Conservation (phyloP, 2,888 invertebrate genomes). For the Trichogramma evanescens region DNA sequence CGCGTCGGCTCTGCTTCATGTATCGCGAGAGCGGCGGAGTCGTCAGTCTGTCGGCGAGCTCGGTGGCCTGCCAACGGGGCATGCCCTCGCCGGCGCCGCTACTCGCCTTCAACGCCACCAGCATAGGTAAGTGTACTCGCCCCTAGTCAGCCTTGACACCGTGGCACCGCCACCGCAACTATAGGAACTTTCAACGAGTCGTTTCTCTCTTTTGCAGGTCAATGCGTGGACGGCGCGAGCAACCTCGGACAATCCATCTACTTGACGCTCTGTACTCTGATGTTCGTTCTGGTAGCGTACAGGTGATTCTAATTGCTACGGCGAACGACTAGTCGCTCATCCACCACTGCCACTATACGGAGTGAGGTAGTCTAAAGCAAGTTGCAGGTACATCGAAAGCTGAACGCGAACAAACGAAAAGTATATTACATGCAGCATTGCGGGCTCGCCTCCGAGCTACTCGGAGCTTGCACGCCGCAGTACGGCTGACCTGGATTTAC, state of each 20-base stretch:
- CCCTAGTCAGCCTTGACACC: too few species aligned
- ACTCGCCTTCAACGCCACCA: slow-evolving; percentile 65
- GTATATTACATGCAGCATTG: too few species aligned
- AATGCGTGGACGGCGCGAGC: slow-evolving; percentile 54
- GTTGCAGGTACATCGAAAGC: too few species aligned
- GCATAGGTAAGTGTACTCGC: slow-evolving; percentile 53
- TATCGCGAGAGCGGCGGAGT: slow-evolving; percentile 57
- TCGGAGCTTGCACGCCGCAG: too few species aligned
- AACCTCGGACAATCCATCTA: slow-evolving; percentile 33
- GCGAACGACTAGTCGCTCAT: background rate
- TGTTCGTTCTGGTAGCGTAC: slow-evolving; percentile 34
- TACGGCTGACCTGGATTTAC: too few species aligned
- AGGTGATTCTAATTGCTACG: slow-evolving; percentile 43
- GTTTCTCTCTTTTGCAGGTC: slow-evolving; percentile 50
- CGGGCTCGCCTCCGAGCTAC: too few species aligned
- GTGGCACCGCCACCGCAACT: background rate
- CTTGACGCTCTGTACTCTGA: slow-evolving; percentile 34
- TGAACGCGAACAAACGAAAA: too few species aligned
- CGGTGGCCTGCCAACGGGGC: slow-evolving; percentile 45
- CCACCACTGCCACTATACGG: background rate
- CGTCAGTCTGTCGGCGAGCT: slow-evolving; percentile 44
- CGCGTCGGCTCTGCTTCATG: slow-evolving; percentile 68
- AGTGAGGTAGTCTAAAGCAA: too few species aligned
- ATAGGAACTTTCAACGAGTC: background rate
- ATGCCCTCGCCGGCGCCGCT: slow-evolving; percentile 43